Conservation (phyloP, 1,140 invertebrate genomes). For the Gonatopus flavifemur region DNA sequence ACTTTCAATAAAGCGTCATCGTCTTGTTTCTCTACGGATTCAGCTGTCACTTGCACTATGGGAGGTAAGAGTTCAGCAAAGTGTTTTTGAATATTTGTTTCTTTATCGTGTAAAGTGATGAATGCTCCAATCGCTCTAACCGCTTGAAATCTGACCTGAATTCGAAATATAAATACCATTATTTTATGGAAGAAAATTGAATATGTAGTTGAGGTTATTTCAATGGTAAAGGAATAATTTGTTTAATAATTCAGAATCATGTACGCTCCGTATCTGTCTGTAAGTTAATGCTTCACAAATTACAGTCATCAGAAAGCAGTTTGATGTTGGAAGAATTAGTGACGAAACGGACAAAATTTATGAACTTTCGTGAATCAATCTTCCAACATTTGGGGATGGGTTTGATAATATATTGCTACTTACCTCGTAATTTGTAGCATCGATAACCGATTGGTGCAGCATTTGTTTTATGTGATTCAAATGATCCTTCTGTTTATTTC, state of each 20-base stretch:
- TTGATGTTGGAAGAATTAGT: constrained; percentile 45
- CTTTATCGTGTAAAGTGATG: constrained; percentile 88
- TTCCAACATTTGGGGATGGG: constrained; percentile 36
- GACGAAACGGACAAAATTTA: constrained; percentile 33
- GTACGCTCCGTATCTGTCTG: constrained; percentile 58
- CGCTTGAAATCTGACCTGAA: constrained; percentile 74
- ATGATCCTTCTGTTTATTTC: constrained; percentile 90
- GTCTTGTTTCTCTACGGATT: constrained; percentile 80
- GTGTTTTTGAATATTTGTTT: constrained; percentile 82
- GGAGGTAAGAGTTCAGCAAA: constrained; percentile 82
- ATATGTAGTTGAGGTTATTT: no score
- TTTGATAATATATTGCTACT: constrained; percentile 22
- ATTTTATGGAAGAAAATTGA: background rate
- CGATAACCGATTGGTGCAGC: constrained; percentile 79
- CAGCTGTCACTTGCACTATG: constrained; percentile 70
- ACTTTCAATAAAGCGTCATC: constrained; percentile 90
- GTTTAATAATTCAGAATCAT: constrained; percentile 8
- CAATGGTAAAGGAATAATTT: background rate
- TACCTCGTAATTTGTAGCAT: constrained; percentile 68
- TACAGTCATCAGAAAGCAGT: constrained; percentile 57
- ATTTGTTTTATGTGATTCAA: constrained; percentile 93
- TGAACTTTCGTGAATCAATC: constrained; percentile 44
- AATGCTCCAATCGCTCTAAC: constrained; percentile 87
- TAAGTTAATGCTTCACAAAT: constrained; percentile 54
- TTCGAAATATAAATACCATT: constrained; percentile 4